Conservation (phyloP, 2,797 vertebrate species). For the Falco berigora region DNA sequence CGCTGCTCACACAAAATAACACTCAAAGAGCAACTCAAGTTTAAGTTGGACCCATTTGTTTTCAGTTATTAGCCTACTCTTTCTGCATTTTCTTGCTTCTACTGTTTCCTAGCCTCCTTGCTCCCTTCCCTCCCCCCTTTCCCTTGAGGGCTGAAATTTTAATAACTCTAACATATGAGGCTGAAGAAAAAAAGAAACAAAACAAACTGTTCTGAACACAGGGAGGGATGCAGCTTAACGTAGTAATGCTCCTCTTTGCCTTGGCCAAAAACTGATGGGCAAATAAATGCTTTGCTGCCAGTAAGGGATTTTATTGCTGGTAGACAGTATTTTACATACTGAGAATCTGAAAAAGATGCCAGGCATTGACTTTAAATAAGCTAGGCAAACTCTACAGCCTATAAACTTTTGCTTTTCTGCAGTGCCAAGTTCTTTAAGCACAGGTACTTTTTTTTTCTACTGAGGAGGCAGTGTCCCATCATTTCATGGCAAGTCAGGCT, state of each 20-base stretch:
- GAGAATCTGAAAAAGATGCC: background rate
- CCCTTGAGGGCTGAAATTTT: background rate
- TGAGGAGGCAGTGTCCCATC: background rate
- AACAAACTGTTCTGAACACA: background rate
- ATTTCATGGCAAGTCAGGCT: background rate
- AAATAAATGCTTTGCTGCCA: background rate
- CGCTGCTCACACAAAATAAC: background rate
- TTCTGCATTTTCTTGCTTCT: background rate
- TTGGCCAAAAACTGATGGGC: background rate
- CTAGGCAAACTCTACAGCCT: background rate
- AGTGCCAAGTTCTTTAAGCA: background rate
- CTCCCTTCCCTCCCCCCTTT: background rate
- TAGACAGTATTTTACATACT: background rate
- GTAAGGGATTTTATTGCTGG: background rate
- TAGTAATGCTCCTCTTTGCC: background rate
- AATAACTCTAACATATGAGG: background rate
- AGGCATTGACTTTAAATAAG: background rate
- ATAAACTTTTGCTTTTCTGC: background rate
- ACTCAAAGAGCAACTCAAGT: background rate
- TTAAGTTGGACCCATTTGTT: background rate
- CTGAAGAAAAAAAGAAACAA: background rate
- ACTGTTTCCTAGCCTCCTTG: background rate
- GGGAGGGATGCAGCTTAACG: background rate
- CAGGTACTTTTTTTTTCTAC: background rate
- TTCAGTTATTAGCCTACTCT: background rate